A percentile compares a stretch with the other conserved stretches of the same genome.
These are phyloP conservation scores for Anguilla japonica DNA, from an alignment of 2,113 vertebrate species.

Conservation along the genomic window DNA sequence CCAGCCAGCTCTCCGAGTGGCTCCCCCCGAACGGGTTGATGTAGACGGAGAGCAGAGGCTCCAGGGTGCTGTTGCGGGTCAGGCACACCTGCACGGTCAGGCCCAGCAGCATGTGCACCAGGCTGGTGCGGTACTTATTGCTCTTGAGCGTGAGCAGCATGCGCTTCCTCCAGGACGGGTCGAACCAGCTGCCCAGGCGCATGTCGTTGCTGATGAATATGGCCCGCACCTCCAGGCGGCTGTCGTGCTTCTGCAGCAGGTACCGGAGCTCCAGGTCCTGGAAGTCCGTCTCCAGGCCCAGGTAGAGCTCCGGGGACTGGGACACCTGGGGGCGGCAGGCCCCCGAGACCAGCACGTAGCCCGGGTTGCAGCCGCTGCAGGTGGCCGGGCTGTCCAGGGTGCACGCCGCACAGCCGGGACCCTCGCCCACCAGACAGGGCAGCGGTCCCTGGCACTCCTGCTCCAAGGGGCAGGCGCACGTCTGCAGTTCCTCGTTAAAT, in stretches of 20 bases:
- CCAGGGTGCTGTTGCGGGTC: conserved; percentile 91
- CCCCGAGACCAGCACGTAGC: conserved; percentile 85
- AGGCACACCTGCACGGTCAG: conserved; percentile 91
- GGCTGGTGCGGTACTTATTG: conserved; percentile 90
- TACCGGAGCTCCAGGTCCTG: conserved; percentile 89
- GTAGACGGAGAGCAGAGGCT: conserved; percentile 89
- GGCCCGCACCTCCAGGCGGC: conserved; percentile 83
- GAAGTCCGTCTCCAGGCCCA: conserved; percentile 89
- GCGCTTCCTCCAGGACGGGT: conserved; percentile 93
- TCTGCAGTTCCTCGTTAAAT: conserved; percentile 83
- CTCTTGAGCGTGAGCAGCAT: conserved; percentile 97
- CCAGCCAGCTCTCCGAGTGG: conserved; percentile 97
- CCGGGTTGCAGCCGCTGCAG: conserved; percentile 84
- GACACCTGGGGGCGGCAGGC: conserved; percentile 85
- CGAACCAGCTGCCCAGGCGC: conserved; percentile 91
- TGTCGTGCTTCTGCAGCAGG: conserved; percentile 85
- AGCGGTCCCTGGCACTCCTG: conserved; percentile 83
- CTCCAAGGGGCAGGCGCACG: conserved; percentile 83
- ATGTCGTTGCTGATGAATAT: conserved; percentile 97
- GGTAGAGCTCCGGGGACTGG: conserved; percentile 87
- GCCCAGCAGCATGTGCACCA: conserved; percentile 90
- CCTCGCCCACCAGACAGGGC: conserved; percentile 84
- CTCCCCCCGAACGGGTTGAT: conserved; percentile 97
- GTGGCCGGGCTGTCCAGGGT: conserved; percentile 79
- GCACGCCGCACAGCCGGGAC: conserved; percentile 81